Evolutionary conservation across 2,797 vertebrate species (phyloP).

Genomic region (Neosalanx taihuensis): DNA sequence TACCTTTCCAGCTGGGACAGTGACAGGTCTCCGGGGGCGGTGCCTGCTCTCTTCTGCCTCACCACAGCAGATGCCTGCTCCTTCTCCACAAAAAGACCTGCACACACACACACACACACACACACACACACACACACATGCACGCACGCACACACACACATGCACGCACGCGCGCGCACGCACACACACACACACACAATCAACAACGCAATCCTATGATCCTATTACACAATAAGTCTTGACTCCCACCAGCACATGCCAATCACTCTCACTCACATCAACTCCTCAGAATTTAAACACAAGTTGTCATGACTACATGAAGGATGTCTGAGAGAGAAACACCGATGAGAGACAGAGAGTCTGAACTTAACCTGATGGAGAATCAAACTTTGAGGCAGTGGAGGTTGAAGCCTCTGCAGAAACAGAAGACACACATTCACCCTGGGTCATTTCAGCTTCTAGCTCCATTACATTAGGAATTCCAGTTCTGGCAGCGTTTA

Average conservation of each 20-base stretch:
- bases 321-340: too few relatives aligned
- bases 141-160: neutral
- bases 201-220: neutral
- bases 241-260: neutral
- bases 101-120: neutral
- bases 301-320: too few relatives aligned
- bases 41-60: conserved; percentile 63
- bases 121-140: conserved; percentile 14
- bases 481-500: neutral
- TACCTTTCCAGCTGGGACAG: conserved; percentile 67
- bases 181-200: neutral
- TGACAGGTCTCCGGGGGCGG: conserved; percentile 36
- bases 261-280: too few relatives aligned
- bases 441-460: neutral
- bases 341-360: too few relatives aligned
- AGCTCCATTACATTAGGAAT: neutral
- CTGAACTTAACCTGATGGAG: conserved; percentile 47
- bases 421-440: neutral
- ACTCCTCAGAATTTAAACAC: too few relatives aligned
- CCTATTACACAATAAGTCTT: neutral
- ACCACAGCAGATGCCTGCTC: conserved; percentile 58
- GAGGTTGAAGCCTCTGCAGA: conserved; percentile 16
- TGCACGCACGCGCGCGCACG: neutral
- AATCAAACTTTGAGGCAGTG: conserved; percentile 35
- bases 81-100: conserved; percentile 62